Evolutionary conservation across 2,797 vertebrate species (phyloP).

Genomic region (Gymnocypris eckloni): DNA sequence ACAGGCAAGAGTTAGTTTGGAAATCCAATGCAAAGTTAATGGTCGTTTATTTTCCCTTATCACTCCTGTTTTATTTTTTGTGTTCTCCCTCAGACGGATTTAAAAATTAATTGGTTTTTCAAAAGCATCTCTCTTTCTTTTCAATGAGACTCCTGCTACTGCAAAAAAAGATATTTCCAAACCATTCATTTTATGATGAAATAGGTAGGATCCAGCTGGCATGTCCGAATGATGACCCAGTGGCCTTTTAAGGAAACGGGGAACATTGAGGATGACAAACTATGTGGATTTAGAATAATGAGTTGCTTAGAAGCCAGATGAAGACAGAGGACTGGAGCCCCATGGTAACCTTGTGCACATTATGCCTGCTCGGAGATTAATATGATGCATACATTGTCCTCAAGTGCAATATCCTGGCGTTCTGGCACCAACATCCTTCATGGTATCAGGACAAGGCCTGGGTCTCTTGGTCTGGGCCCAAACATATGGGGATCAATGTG

Average conservation of each 20-base stretch:
- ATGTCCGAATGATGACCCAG: background rate
- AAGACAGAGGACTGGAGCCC: constrained; percentile 37
- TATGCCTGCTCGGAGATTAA: constrained; percentile 52
- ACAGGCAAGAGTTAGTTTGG: constrained; percentile 49
- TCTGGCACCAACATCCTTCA: constrained; percentile 49
- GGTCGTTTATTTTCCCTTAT: constrained; percentile 74
- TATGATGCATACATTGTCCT: constrained; percentile 58
- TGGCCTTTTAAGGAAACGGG: background rate
- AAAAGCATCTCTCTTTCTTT: constrained; percentile 64
- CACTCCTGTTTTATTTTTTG: constrained; percentile 59
- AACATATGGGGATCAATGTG: constrained; percentile 53
- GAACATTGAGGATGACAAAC: background rate
- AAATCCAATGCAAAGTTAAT: constrained; percentile 68
- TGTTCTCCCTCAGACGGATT: constrained; percentile 66
- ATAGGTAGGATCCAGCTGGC: background rate
- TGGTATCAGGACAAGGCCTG: constrained; percentile 49
- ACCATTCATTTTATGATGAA: background rate
- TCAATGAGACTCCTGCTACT: constrained; percentile 54
- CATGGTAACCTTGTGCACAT: constrained; percentile 55
- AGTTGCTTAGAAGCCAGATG: constrained; percentile 26
- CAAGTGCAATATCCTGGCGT: constrained; percentile 53
- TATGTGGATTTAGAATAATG: constrained; percentile 24
- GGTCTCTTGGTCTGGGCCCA: constrained; percentile 45
- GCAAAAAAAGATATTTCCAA: constrained; percentile 18
- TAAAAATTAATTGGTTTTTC: constrained; percentile 74